Evolutionary conservation across 2,888 invertebrate genomes (phyloP), one percentile per base, ranked within the genome.

Genomic region (Ceriagrion tenellum): DNA sequence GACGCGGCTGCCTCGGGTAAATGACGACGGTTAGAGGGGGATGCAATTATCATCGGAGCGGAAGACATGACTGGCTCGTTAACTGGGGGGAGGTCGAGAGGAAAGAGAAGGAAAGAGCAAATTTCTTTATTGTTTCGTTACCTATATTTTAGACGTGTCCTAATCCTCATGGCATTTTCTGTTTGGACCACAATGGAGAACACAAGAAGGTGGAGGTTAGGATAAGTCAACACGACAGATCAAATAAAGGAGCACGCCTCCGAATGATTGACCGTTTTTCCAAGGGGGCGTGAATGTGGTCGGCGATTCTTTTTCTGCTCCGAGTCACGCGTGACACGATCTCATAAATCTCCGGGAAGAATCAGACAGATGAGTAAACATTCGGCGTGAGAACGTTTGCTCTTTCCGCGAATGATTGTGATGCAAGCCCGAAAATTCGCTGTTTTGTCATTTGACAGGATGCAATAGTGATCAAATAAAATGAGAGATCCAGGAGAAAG

Each of bases 271-370:
- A 16, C 56, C 56, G 6, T 90, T 90, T 55, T 56, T n/a, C 55
- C 63, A 26, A 59, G 20, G 63, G 30, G 91, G 63, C 91, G 91
- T 69, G 91, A 63, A 63, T 40, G 63, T 30, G 91, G 63, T 40
- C n/a, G 30, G 40, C 63, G 40, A 40, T 47, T 12, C 59, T 63
- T 91, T 59, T 91, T 91, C 59, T 26, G n/a, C n/a, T 91, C 63
- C 20, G 63, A 91, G 91, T 91, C 91, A 91, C 91, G 91, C 35
- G 63, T 91, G 91, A 91, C 91, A 91, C 91, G 91, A 91, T 63
- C 59, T 40, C 56, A 59, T 59, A 91, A 91, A 63, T 63, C 91
- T 40, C 23, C 16, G 35, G 23, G 63, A 23, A 35, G 91, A 63
- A 63, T 63, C 91, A 23, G 91, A 23, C 91, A 63, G 59, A 91